phyloP scores from a whole-genome alignment of 2,113 vertebrate species.

The Odontesthes bonariensis region DNA sequence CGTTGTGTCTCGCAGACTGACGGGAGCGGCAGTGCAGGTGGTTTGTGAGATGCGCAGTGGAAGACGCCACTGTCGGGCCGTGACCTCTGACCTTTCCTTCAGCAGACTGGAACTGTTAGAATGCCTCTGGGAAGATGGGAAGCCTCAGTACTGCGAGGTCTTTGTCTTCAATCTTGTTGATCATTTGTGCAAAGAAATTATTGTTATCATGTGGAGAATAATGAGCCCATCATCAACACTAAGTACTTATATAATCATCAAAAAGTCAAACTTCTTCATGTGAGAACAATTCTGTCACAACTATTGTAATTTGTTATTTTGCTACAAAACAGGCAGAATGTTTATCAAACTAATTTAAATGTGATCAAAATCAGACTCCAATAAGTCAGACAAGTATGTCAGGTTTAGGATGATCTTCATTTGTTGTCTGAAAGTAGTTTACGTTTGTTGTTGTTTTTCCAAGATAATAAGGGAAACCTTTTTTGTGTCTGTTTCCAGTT shows the following conservation, averaged over 20 bases:
- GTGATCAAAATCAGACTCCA: not conserved
- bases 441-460: slow-evolving; percentile 11
- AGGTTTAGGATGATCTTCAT: not conserved
- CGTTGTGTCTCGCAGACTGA: slow-evolving; percentile 77
- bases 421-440: not conserved
- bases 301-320: not conserved
- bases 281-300: not conserved
- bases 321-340: not conserved
- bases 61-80: slow-evolving; percentile 61
- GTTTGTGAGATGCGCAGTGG: slow-evolving; percentile 85
- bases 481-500: slow-evolving; percentile 73
- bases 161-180: not conserved
- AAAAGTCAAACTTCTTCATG: not conserved
- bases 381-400: slow-evolving; percentile 1
- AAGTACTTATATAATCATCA: not conserved
- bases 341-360: not conserved
- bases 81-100: slow-evolving; percentile 86
- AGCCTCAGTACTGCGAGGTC: slow-evolving; percentile 88
- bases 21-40: slow-evolving; percentile 87
- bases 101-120: slow-evolving; percentile 91
- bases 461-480: not conserved
- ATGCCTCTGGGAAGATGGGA: slow-evolving; percentile 84
- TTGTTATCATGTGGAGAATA: not conserved
- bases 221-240: not conserved
- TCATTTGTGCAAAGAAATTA: not conserved